Evolutionary conservation across 2,888 invertebrate species (phyloP), one percentile per base, ranked within the genome.

Genomic region (Lypha dubia): DNA sequence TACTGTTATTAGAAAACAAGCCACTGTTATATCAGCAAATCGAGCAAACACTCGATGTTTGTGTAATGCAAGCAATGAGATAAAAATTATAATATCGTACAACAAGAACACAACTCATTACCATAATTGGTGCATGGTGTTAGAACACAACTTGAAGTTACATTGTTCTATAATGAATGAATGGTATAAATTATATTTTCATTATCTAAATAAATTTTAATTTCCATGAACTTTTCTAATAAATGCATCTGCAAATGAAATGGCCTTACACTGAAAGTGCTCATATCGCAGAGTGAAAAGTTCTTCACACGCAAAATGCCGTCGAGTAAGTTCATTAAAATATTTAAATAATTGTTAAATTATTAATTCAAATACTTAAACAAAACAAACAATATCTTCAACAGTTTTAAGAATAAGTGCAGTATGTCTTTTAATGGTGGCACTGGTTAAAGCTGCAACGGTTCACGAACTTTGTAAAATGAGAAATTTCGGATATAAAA

Each of bases 401-500:
- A 24, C 22, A 62, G 67, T 53, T 62, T 9, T 73, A 46, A 24
- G 32, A 56, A 46, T 73, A 41, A 24, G 15, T 62, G 8, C 46
- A 49, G 28, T 56, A 38, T 49, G 51, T 13, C 15, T 53, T 13
- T 44, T 28, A 44, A 5, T 60, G 15, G 0, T 22, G 24, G n/a
- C 44, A 7, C 8, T 56, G 17, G 35, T 28, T 49, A 24, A 71
- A 62, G 62, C 76, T 11, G 20, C 68, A 60, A 63, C 76, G 11
- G 56, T 77, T 11, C 35, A 60, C 5, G n/a, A 77, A 60, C 28
- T 67, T n/a, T 84, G 84, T 15, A 32, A 56, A 73, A 68, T 1
- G n/a, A 68, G 60, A 24, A 35, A 75, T 28, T 79, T 87, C 11
- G 83, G 86, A 0, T 85, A 82, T 70, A 87, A 84, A 65, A 51